Evolutionary conservation across 1,140 invertebrate genomes (phyloP), one percentile per base, ranked within the genome.

Genomic region (Drosophila punjabiensis): DNA sequence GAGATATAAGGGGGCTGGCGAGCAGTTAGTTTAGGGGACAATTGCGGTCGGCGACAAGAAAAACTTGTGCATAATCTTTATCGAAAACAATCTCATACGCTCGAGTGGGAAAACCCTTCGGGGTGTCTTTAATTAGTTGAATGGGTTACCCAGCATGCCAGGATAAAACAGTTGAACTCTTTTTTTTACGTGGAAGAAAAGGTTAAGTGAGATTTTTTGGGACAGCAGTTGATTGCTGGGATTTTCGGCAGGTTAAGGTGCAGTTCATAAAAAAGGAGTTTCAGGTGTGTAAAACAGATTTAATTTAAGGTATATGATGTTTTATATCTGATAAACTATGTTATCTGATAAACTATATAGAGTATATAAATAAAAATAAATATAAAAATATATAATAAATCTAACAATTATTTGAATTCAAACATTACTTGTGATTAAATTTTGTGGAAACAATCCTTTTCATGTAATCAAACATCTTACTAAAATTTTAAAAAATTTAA

Each of bases 61-160:
- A 35, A 67, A 76, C 76, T 77, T 79, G 75, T 90, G 75, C 88
- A 82, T 85, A 90, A 89, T 90, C 83, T 90, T 89, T 90, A 89
- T 89, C 81, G 81, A 76, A 67, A 79, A 81, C 86, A 85, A 85
- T 89, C 85, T 84, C 37, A 75, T 35, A 62, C 52, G 43, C 76
- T 50, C 50, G 37, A 20, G 35, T 39, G 30, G 60, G 24, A 56
- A 14, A 32, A 48, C 66, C 78, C 65, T 66, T 68, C 37, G 71
- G 61, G 48, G 32, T 53, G 30, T 43, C 62, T 73, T 86, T 83
- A 87, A 87, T 83, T 88, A 77, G 83, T 61, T 37, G 16, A 66
- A 53, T 74, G 37, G 37, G 28, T 16, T 13, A 13, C 32, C 32
- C 47, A 10, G n/a, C n/a, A 18, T 6, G 5, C 18, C 33, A 11